Base-by-base conservation (phyloP, 1,140 invertebrate genomes). In the Spodoptera litura region DNA sequence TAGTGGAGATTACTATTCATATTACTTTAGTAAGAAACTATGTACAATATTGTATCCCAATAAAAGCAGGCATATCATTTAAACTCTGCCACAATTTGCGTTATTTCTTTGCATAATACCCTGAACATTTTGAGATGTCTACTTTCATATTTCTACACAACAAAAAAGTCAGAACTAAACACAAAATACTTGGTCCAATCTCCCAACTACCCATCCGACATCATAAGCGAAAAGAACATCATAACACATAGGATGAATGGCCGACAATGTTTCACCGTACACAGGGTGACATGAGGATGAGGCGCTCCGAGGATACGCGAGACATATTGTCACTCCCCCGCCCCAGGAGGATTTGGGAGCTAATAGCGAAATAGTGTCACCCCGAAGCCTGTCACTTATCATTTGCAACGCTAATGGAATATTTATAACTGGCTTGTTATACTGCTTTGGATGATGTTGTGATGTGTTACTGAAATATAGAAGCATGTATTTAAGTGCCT, bases 351-450 rank as follows among this genome's bases (percentile, higher is more conserved):
- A n/a, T 55, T 53, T 20, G 56, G 61, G 44, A n/a, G 56, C 76
- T 85, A 83, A 83, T 83, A 79, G 83, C 81, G 71, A 80, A 83
- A 82, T 80, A 83, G 81, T 83, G 79, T 81, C 35, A 76, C 56
- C 74, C 78, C 38, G 52, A 52, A 78, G 75, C 77, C 59, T 84
- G 81, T 84, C 83, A 82, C 77, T 79, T 84, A 78, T 81, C 79
- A 79, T 84, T 82, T 72, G 76, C 77, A 49, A 62, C 56, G 44
- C 53, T 77, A 66, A 79, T 82, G 74, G 74, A 82, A 82, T 79
- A 82, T 77, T 82, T 82, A 78, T 77, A 64, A 44, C 25, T 12
- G 49, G 62, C 61, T 68, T 76, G 44, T 77, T 75, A 52, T 58
- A 52, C 15, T 38, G 25, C 9, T 44, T 31, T 62, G 44, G 25